Conservation (phyloP, 2,113 vertebrate genomes). For the Austrofundulus limnaeus region DNA sequence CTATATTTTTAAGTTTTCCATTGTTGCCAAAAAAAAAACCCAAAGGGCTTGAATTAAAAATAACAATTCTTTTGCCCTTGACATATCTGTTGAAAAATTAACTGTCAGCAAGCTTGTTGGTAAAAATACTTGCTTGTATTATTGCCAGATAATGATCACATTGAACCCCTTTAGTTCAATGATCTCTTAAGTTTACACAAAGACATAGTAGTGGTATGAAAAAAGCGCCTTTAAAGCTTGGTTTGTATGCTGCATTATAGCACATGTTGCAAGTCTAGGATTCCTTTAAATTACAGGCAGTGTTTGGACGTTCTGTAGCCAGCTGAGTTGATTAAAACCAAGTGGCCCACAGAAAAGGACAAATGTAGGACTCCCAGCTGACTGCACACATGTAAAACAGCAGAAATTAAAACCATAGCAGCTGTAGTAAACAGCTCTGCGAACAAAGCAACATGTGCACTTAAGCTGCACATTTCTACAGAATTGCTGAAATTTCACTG, state of each 20-base stretch:
- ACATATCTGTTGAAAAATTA: background rate
- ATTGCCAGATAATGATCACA: background rate
- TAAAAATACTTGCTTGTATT: background rate
- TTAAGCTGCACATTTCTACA: too few species aligned
- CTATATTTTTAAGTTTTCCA: background rate
- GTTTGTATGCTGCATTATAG: background rate
- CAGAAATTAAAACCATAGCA: background rate
- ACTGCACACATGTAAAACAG: background rate
- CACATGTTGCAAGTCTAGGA: background rate
- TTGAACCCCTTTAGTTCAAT: background rate
- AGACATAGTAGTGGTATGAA: background rate
- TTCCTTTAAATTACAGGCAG: background rate
- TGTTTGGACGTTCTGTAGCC: background rate
- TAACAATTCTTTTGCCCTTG: background rate
- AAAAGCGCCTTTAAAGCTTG: background rate
- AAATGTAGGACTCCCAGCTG: background rate
- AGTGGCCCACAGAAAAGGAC: background rate
- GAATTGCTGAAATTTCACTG: too few species aligned
- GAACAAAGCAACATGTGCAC: background rate
- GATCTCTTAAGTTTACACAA: background rate
- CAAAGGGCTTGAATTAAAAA: background rate
- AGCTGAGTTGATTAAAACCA: conserved; percentile 6
- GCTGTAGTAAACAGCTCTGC: background rate
- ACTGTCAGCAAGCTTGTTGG: background rate
- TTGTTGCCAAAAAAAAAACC: background rate